Percentiles rank a stretch among this genome's conserved stretches.
Conservation (phyloP, 2,113 vertebrate species). For the Aspiorhynchus laticeps region DNA sequence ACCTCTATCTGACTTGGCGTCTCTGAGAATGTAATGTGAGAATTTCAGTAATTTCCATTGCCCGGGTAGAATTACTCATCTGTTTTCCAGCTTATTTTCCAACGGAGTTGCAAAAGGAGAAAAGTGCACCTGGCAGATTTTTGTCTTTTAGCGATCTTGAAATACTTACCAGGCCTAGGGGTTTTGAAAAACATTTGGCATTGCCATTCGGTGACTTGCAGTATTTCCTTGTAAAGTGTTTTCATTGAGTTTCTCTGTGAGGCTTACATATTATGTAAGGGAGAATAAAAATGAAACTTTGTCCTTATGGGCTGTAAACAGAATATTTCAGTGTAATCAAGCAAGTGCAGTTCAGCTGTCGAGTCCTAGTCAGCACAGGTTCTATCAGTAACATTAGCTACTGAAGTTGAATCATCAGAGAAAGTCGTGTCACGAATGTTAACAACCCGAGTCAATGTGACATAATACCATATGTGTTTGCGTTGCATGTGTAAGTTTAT, state of each 20-base stretch:
- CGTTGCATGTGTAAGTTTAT: constrained; percentile 49
- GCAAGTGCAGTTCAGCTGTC: not conserved
- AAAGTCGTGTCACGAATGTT: not conserved
- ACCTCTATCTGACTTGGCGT: not conserved
- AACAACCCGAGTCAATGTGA: constrained; percentile 51
- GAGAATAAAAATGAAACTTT: constrained; percentile 50
- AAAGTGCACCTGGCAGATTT: constrained; percentile 9
- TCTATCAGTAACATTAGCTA: not conserved
- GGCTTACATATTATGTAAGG: constrained; percentile 60
- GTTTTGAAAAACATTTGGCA: not conserved
- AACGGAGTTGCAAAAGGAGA: not conserved
- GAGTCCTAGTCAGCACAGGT: not conserved
- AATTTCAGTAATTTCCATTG: constrained; percentile 10
- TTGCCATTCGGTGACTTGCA: constrained; percentile 5
- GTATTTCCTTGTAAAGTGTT: constrained; percentile 34
- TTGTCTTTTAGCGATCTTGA: not conserved
- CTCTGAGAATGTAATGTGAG: constrained; percentile 26
- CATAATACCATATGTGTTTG: constrained; percentile 55
- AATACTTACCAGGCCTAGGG: not conserved
- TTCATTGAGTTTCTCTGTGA: not conserved
- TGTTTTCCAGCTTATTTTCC: constrained; percentile 17
- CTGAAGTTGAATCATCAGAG: not conserved
- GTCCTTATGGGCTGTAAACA: constrained; percentile 34
- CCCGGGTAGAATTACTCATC: not conserved
- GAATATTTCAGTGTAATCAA: not conserved